Conservation (phyloP, 2,113 vertebrate species). For the Tragelaphus imberbis region DNA sequence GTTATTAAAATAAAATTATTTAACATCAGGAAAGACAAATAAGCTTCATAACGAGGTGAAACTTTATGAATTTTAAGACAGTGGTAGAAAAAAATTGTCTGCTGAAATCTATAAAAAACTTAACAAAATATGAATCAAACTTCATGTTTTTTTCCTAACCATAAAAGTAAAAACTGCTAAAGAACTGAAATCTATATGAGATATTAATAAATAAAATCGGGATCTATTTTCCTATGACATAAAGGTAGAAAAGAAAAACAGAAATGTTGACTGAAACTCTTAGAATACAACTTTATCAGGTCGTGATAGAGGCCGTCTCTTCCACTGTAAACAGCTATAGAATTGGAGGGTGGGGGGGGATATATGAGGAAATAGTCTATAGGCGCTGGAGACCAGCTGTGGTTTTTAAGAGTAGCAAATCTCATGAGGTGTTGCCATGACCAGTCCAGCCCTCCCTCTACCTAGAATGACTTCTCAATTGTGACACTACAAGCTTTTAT, state of each 20-base stretch:
- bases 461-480: neutral
- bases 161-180: neutral
- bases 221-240: neutral
- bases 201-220: neutral
- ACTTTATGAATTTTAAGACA: neutral
- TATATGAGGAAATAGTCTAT: neutral
- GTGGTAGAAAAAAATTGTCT: neutral
- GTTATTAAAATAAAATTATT: neutral
- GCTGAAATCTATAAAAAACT: neutral
- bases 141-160: neutral
- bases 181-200: neutral
- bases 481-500: accelerated
- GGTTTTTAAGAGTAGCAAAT: neutral
- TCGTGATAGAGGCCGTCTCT: neutral
- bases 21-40: neutral
- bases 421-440: accelerated
- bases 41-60: neutral
- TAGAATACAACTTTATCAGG: neutral
- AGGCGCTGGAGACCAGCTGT: neutral
- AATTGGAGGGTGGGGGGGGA: neutral
- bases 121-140: neutral
- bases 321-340: neutral
- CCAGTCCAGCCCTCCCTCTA: neutral
- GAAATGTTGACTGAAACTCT: neutral
- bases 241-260: neutral